Base-by-base conservation (phyloP, 2,797 vertebrate genomes). In the Microhierax caerulescens region DNA sequence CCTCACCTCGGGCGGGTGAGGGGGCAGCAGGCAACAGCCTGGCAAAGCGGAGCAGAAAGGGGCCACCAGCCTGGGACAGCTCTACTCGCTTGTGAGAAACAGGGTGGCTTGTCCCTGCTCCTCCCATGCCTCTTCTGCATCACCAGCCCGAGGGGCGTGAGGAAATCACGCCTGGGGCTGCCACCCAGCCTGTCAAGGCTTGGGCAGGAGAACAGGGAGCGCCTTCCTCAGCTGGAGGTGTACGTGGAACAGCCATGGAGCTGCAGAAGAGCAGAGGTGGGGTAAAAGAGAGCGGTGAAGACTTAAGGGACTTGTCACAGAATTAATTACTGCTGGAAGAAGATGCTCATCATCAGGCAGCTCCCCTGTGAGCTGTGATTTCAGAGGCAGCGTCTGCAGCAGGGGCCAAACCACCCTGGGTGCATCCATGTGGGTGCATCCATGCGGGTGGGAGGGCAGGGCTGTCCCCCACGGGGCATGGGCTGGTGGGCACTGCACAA, bases 101-200 rank as follows among this genome's bases (percentile, higher is more conserved):
- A 15, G 12, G 0, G 22, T 13, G 25, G 43, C 23, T 90, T 18
- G 7, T 50, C 54, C 20, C 45, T 43, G 41, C 69, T 90, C 57
- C 30, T 53, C 54, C 72, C 13, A 0, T 30, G 60, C 34, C 39
- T 6, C 20, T 63, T 76, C 9, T 50, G 45, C 70, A 60, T 39
- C 67, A 43, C 17, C 47, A 9, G 15, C 12, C 32, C 39, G 10
- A n/a, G 32, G 7, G 64, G 2, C 0, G 0, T 48, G 56, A 86
- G 77, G 67, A 72, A 91, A 64, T 65, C 8, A 11, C 1, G 27
- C 39, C 75, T 60, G 50, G 23, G 17, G 50, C 57, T 80, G 57
- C 47, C 39, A 32, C 19, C 3, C 7, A 54, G 17, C 21, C 41
- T 6, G 1, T 67, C 34, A 75, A 47, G 47, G 30, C 60, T 43